Percentiles rank a stretch among this genome's conserved stretches.
These are phyloP conservation scores for Parochlus steinenii DNA, from an alignment of 2,888 invertebrate species.

Conservation along the genomic window DNA sequence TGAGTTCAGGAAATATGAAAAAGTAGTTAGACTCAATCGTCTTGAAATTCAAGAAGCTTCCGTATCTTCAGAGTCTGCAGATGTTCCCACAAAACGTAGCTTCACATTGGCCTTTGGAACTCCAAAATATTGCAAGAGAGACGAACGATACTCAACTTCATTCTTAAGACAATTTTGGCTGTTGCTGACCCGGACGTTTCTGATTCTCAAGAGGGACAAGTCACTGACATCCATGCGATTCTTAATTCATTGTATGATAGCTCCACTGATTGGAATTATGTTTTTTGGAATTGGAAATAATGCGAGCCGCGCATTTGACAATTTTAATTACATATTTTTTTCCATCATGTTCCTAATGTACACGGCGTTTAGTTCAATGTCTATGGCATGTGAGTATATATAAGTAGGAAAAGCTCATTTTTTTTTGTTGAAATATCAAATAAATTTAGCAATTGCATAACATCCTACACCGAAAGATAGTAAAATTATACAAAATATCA, in stretches of 20 bases:
- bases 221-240: constrained; percentile 54
- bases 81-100: too few relatives aligned
- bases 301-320: constrained; percentile 58
- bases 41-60: too few relatives aligned
- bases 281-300: constrained; percentile 65
- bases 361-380: constrained; percentile 70
- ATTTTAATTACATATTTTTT: constrained; percentile 71
- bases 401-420: not conserved
- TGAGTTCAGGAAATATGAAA: constrained; percentile 34
- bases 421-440: not conserved
- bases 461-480: too few relatives aligned
- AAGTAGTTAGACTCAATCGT: too few relatives aligned
- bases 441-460: too few relatives aligned
- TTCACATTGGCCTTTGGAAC: too few relatives aligned
- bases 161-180: constrained; percentile 34
- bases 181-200: constrained; percentile 38
- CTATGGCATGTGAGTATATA: constrained; percentile 61
- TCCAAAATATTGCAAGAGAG: constrained; percentile 13
- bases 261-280: constrained; percentile 56
- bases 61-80: too few relatives aligned
- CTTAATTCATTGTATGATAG: constrained; percentile 56
- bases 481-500: too few relatives aligned
- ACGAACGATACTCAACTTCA: constrained; percentile 30
- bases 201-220: constrained; percentile 43
- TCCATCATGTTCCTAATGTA: constrained; percentile 78